Conservation (phyloP, 2,113 vertebrate species). For the Plecturocebus donacophilus region DNA sequence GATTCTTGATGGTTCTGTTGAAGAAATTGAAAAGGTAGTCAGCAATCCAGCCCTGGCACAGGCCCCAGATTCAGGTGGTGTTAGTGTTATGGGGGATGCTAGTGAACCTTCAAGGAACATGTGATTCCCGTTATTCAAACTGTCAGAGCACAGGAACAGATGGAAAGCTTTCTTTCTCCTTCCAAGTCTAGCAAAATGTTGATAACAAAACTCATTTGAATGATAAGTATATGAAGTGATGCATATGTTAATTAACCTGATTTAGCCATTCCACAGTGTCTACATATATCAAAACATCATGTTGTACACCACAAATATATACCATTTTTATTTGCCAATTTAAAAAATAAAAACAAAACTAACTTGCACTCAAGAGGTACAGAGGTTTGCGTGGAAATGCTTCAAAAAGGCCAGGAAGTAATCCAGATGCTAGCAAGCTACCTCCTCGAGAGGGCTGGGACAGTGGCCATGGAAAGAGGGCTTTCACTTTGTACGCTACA, state of each 20-base stretch:
- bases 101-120: neutral
- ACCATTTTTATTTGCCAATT: neutral
- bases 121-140: neutral
- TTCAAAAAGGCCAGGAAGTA: neutral
- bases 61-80: neutral
- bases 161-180: neutral
- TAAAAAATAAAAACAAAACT: neutral
- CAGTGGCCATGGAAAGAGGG: neutral
- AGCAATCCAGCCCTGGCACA: neutral
- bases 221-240: neutral
- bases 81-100: too few species aligned
- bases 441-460: neutral
- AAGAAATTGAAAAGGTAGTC: neutral
- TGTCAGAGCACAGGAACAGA: neutral
- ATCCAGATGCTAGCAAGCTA: neutral
- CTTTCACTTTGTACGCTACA: neutral
- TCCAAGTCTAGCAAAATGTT: neutral
- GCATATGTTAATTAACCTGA: neutral
- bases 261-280: neutral
- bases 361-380: neutral
- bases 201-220: neutral
- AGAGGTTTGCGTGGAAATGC: neutral
- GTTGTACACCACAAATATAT: neutral
- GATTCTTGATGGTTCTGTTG: neutral
- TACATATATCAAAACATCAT: neutral